phyloP scores from a whole-genome alignment of 2,888 invertebrate genomes.

The Hanleya hanleyi region DNA sequence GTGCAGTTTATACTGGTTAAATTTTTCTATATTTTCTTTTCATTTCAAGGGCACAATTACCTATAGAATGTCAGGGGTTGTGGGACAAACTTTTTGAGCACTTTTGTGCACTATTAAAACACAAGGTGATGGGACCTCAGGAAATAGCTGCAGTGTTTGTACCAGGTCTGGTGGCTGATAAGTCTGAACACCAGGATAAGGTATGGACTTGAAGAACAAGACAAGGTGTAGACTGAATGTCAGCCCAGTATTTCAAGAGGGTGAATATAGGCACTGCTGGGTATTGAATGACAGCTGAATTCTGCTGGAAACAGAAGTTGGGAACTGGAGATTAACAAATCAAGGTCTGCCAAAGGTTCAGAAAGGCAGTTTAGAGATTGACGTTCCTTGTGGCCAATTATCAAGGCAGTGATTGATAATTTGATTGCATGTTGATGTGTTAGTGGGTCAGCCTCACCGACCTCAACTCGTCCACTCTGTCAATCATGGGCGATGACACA shows the following conservation, averaged over 20 bases:
- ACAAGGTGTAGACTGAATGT: neutral
- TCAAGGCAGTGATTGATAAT: no score
- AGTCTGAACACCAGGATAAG: constrained; percentile 53
- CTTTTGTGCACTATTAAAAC: constrained; percentile 46
- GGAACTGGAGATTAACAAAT: no score
- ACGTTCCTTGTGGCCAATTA: no score
- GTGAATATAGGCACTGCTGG: neutral
- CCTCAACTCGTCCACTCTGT: no score
- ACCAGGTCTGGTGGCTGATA: constrained; percentile 55
- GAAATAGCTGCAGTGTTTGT: constrained; percentile 62
- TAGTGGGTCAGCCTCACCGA: no score
- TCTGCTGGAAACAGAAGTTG: neutral
- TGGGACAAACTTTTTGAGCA: constrained; percentile 59
- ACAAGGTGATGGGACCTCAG: constrained; percentile 55
- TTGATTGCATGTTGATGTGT: no score
- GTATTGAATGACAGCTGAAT: neutral
- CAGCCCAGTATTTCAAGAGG: neutral
- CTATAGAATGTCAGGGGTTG: constrained; percentile 47
- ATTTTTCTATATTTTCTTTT: no score
- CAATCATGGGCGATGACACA: no score
- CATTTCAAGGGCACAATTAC: constrained; percentile 46
- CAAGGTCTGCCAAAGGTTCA: no score
- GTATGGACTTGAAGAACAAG: constrained; percentile 35
- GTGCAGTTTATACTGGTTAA: no score
- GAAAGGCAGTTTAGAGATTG: no score